Evolutionary conservation across 1,140 invertebrate genomes (phyloP), one percentile per base, ranked within the genome.

Genomic region (Drosophila takahashii): DNA sequence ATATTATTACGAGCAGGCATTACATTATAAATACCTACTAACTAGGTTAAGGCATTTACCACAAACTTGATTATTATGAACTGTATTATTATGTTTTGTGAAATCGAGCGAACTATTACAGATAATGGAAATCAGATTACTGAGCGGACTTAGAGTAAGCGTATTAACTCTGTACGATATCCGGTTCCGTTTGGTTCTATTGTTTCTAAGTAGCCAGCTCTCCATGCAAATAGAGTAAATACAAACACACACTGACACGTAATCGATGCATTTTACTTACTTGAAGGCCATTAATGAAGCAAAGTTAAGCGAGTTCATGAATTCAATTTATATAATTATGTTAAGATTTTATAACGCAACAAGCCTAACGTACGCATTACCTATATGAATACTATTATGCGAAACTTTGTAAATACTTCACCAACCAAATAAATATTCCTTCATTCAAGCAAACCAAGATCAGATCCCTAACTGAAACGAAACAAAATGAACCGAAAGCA

Each of bases 261-360:
- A 86, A 86, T 86, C 83, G 77, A 71, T 86, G 83, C 83, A 86
- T 86, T 86, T 86, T 83, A 87, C 79, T 87, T 87, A 57, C 62
- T 56, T 52, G 56, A 66, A 60, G 48, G 48, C 64, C 45, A 56
- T 44, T 36, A 67, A 65, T 50, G 18, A 60, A 57, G 65, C 69
- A 71, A 74, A 59, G 59, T 78, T 48, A 77, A 66, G 65, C 64
- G 42, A 69, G 18, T 56, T 70, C 79, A 76, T 70, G 65, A 73
- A 81, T 80, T 74, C 77, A 84, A 89, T 75, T 85, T 85, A 71
- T 71, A 90, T 90, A 90, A 78, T 90, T 90, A 90, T 81, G 85
- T 90, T 90, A 90, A 90, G 85, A 86, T 90, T 90, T 90, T 90
- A 90, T 85, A 90, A 90, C 75, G 80, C 78, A 79, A 78, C 67